phyloP scores from a whole-genome alignment of 2,797 vertebrate species.

The Sebastes matsubarae region DNA sequence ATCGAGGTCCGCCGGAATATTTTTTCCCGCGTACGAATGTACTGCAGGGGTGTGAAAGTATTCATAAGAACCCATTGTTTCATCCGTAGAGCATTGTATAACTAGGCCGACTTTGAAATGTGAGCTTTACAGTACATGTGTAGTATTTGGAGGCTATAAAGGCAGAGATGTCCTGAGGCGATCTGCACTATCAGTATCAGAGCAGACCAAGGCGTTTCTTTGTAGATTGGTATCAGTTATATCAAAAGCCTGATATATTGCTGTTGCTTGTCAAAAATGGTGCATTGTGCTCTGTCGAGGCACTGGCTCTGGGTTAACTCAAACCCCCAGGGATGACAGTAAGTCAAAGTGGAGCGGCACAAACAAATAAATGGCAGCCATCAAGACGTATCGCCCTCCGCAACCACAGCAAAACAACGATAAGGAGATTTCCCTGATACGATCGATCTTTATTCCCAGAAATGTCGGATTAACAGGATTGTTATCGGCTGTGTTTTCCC shows the following conservation, averaged over 20 bases:
- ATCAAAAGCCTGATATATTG: not conserved
- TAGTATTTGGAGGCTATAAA: not conserved
- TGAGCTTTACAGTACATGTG: not conserved
- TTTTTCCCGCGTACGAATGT: too few relatives aligned
- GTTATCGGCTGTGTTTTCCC: conserved; percentile 40
- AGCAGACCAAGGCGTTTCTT: not conserved
- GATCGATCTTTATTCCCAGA: not conserved
- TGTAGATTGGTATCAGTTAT: not conserved
- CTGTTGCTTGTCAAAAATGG: not conserved
- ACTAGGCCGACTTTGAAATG: not conserved
- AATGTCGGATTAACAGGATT: conserved; percentile 18
- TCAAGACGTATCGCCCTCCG: not conserved
- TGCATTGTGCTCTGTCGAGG: not conserved
- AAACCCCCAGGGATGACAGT: not conserved
- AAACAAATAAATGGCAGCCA: not conserved
- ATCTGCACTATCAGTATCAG: not conserved
- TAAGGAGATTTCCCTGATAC: not conserved
- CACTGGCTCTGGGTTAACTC: not conserved
- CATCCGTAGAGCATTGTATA: not conserved
- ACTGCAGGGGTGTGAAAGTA: too few relatives aligned
- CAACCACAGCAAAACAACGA: not conserved
- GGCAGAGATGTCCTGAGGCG: not conserved
- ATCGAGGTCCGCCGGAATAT: fast-evolving
- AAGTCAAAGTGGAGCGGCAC: not conserved
- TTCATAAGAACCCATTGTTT: not conserved